These are phyloP conservation scores for Hypomesus transpacificus DNA, from an alignment of 2,113 vertebrate species.

Conservation along the genomic window DNA sequence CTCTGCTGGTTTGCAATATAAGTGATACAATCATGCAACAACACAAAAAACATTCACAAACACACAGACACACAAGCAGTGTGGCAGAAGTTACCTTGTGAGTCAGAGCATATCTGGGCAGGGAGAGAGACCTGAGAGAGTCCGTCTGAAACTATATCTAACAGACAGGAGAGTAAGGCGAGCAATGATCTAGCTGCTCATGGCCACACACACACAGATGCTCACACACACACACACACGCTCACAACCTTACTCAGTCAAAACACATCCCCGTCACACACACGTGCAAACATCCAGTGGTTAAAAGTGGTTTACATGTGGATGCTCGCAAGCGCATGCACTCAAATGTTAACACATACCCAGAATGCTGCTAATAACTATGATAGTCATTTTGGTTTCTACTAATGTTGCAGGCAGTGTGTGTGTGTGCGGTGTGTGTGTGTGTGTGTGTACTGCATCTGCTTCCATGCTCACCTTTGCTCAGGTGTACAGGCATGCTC, in stretches of 20 bases:
- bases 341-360: too few relatives aligned
- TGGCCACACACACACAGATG: neutral
- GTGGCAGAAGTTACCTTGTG: constrained; percentile 78
- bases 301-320: constrained; percentile 1
- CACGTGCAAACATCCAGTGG: neutral
- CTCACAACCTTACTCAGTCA: too few relatives aligned
- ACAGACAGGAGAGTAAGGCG: constrained; percentile 65
- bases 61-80: constrained; percentile 46
- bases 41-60: neutral
- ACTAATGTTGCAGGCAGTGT: too few relatives aligned
- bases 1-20: neutral
- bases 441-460: too few relatives aligned
- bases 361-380: too few relatives aligned
- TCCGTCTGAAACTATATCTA: constrained; percentile 77
- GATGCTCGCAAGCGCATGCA: neutral
- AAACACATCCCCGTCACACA: neutral
- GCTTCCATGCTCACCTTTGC: constrained; percentile 80
- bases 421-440: neutral
- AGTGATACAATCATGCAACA: neutral
- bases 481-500: constrained; percentile 94
- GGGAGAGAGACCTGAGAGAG: constrained; percentile 74
- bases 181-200: neutral
- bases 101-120: constrained; percentile 75
- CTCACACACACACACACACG: constrained; percentile 6
- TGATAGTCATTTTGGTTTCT: too few relatives aligned